A percentile compares a stretch with the other conserved stretches of the same genome.
These are phyloP conservation scores for Enteromius afrohamiltoni DNA, from an alignment of 2,797 vertebrate species.

Conservation along the genomic window DNA sequence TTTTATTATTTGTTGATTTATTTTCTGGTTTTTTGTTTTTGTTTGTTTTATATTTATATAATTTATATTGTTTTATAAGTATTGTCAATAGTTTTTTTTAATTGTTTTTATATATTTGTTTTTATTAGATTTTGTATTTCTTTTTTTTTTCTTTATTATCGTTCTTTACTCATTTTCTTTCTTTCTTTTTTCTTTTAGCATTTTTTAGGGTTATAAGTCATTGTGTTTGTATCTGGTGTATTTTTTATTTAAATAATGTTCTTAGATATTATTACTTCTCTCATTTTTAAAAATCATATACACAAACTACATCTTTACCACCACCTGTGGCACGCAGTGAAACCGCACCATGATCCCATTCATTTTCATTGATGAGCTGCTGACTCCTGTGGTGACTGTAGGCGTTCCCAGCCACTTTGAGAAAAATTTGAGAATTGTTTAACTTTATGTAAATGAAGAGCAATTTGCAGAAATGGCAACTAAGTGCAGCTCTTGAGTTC, in stretches of 20 bases:
- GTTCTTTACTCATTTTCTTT: background rate
- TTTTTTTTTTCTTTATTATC: background rate
- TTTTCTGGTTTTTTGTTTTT: background rate
- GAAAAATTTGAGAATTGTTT: slow-evolving; percentile 3
- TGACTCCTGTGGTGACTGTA: background rate
- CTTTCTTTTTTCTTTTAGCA: background rate
- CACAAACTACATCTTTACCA: background rate
- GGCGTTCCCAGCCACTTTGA: background rate
- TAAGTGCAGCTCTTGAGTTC: background rate
- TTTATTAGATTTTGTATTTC: background rate
- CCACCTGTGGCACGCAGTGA: background rate
- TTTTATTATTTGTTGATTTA: background rate
- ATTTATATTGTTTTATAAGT: no score
- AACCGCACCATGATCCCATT: background rate
- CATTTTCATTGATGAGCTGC: background rate
- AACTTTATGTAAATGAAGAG: slow-evolving; percentile 7
- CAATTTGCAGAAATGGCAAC: no score
- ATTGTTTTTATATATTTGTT: background rate
- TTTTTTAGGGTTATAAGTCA: background rate
- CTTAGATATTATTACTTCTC: background rate
- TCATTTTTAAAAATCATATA: background rate
- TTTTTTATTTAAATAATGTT: background rate
- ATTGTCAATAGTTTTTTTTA: background rate
- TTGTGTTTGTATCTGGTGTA: background rate
- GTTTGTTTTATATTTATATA: background rate